Conservation (phyloP, 2,113 vertebrate species). For the Psophia crepitans region DNA sequence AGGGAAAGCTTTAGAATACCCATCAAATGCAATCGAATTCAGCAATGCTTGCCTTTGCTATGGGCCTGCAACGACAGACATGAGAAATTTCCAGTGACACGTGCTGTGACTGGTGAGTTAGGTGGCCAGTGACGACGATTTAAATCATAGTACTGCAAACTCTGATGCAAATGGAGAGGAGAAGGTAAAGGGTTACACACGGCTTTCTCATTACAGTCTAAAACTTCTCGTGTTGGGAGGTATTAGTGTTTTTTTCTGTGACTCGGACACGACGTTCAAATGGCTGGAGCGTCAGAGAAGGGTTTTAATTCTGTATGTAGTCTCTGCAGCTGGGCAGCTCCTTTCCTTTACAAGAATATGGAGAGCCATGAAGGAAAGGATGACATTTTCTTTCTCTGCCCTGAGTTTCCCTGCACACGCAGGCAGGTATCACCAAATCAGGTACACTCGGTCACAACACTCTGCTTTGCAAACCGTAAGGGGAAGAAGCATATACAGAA, state of each 20-base stretch:
- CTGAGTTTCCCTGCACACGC: rapidly evolving
- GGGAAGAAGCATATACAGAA: not conserved
- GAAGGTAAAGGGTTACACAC: not conserved
- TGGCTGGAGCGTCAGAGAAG: not conserved
- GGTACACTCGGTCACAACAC: not conserved
- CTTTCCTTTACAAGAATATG: not conserved
- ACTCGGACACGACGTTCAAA: not conserved
- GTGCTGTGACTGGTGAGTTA: not conserved
- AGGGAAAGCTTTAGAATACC: not conserved
- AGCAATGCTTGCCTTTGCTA: not conserved
- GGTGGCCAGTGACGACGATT: not conserved
- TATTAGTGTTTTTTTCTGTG: not conserved
- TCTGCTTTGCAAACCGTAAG: not conserved
- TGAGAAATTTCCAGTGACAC: not conserved
- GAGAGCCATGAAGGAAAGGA: not conserved
- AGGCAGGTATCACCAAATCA: not conserved
- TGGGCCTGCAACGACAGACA: rapidly evolving
- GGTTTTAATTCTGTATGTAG: not conserved
- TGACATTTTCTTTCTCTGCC: not conserved
- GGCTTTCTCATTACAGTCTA: not conserved
- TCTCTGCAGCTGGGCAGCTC: not conserved
- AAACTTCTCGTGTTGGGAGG: not conserved
- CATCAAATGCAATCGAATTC: not conserved
- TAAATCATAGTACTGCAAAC: not conserved
- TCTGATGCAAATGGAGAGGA: not conserved